Base-by-base conservation (phyloP, 2,113 vertebrate species). In the Anolis carolinensis region DNA sequence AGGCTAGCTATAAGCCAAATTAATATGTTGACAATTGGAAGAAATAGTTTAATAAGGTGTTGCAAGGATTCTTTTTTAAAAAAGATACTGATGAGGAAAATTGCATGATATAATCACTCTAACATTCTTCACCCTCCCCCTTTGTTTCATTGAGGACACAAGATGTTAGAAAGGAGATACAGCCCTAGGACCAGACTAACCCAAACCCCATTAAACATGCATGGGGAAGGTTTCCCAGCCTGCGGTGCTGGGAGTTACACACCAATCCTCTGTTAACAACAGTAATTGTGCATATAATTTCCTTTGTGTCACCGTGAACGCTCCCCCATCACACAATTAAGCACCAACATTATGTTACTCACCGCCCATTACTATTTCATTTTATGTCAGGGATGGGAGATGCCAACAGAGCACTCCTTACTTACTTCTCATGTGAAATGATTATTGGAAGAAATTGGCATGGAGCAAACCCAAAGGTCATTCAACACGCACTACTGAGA, bases 271-370 rank as follows among this genome's bases (percentile, higher is more conserved):
- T 95, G 94, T 95, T 95, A 95, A 95, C 94, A 95, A 95, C 93
- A 93, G 90, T 94, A 95, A 95, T 95, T 94, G 95, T 94, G 93
- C 94, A 95, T 94, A 95, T 95, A 94, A 95, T 95, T 95, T 94
- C 93, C 94, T 80, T 78, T 89, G 92, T 50, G 10, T 92, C 89
- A 86, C 88, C 88, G 90, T 91, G 91, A 95, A 95, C 94, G 94
- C 90, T 94, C 93, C 94, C 89, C 93, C 93, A 81, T 48, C 81
- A 86, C 90, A 93, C 93, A 94, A 92, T 94, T 91, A 70, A 88
- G 89, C 90, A 94, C 90, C 63, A 88, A 85, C 83, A 91, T 93
- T 93, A 91, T 92, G 88, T 77, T 92, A 90, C 85, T 85, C 90
- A 89, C 84, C 80, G 86, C 16, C 78, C 85, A 85, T 89, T 90